Percentiles rank a stretch among this genome's conserved stretches.
Conservation (phyloP, 2,888 invertebrate species). For the Abrostola tripartita region DNA sequence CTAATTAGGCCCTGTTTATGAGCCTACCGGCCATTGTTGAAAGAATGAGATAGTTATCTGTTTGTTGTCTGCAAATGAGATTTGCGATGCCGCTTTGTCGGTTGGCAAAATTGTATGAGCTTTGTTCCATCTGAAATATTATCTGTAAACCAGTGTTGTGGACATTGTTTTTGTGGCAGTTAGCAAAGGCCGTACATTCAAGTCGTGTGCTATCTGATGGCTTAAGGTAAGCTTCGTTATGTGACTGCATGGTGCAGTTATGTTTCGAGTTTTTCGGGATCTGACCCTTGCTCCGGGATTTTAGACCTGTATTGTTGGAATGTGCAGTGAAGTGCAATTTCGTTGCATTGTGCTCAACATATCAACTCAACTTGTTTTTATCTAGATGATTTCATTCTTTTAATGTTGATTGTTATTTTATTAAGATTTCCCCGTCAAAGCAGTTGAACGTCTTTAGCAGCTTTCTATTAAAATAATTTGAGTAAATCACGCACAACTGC, state of each 20-base stretch:
- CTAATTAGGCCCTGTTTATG: slow-evolving; percentile 88
- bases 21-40: slow-evolving; percentile 85
- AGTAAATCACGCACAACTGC: slow-evolving; percentile 6
- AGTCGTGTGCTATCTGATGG: slow-evolving; percentile 70
- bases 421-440: not conserved
- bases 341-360: slow-evolving; percentile 1
- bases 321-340: slow-evolving; percentile 32
- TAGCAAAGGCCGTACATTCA: slow-evolving; percentile 57
- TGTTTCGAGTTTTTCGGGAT: slow-evolving; percentile 57
- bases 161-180: slow-evolving; percentile 70
- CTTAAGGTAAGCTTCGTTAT: slow-evolving; percentile 57
- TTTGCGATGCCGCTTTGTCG: slow-evolving; percentile 87
- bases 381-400: not conserved
- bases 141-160: slow-evolving; percentile 69
- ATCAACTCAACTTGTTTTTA: too few relatives aligned
- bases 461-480: slow-evolving; percentile 9
- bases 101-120: slow-evolving; percentile 81
- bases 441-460: not conserved
- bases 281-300: slow-evolving; percentile 56
- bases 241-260: slow-evolving; percentile 48
- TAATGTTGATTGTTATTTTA: not conserved
- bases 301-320: slow-evolving; percentile 32
- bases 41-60: slow-evolving; percentile 87
- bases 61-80: slow-evolving; percentile 86
- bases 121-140: slow-evolving; percentile 83